Evolutionary conservation across 2,113 vertebrate genomes (phyloP).

Genomic region (Carettochelys insculpta): DNA sequence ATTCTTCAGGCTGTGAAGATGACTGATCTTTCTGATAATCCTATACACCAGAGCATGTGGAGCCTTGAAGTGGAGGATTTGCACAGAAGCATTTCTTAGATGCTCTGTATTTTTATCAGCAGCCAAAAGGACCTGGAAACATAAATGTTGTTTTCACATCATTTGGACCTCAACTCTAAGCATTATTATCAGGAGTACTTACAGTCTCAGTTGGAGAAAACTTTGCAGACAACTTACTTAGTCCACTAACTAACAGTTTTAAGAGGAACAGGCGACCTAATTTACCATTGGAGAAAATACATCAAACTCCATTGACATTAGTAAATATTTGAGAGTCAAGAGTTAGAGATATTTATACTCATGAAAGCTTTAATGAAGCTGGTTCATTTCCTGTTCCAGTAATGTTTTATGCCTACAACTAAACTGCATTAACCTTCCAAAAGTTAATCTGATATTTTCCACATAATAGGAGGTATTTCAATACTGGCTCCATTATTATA

Average conservation of each 20-base stretch:
- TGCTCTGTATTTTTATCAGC: background rate
- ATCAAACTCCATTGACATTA: background rate
- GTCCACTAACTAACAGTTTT: background rate
- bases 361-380: background rate
- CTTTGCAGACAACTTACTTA: background rate
- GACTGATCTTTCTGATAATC: conserved; percentile 88
- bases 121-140: background rate
- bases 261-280: background rate
- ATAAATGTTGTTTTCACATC: background rate
- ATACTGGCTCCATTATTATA: fast-evolving
- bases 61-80: conserved; percentile 91
- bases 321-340: background rate
- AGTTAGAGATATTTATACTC: background rate
- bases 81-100: conserved; percentile 80
- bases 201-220: background rate
- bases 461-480: fast-evolving
- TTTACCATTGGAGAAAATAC: background rate
- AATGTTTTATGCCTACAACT: background rate
- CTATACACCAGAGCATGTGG: conserved; percentile 86
- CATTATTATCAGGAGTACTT: background rate
- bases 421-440: background rate
- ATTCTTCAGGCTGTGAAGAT: conserved; percentile 90
- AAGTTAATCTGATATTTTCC: background rate
- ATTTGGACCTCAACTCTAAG: background rate
- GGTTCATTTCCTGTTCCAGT: background rate